Percentiles rank a stretch among this genome's conserved stretches.
phyloP scores from a whole-genome alignment of 2,888 invertebrate genomes.

The Chalcis sispes region DNA sequence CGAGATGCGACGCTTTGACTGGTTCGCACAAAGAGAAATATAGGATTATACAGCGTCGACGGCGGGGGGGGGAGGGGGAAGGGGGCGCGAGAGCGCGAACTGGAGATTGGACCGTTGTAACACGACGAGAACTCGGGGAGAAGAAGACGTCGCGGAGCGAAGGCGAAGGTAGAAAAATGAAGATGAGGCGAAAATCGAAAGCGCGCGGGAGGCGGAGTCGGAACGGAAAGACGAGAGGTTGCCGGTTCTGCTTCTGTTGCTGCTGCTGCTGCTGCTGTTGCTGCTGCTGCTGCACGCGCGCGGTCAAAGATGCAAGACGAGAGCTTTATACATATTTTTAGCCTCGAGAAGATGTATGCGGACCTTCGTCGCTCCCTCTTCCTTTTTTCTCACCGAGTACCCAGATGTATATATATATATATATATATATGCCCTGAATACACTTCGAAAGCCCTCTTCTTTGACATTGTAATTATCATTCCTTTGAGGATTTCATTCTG shows the following conservation, averaged over 20 bases:
- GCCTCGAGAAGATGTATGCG: not conserved
- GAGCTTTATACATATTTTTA: slow-evolving; percentile 2
- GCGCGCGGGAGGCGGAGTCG: slow-evolving; percentile 8
- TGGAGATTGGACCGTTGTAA: slow-evolving; percentile 53
- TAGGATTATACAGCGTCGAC: slow-evolving; percentile 60
- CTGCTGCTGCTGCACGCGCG: not conserved
- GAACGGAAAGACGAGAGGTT: slow-evolving; percentile 32
- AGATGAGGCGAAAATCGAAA: slow-evolving; percentile 50
- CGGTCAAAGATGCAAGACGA: slow-evolving; percentile 37
- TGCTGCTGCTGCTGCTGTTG: too few relatives aligned
- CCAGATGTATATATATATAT: too few relatives aligned
- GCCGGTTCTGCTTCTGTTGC: too few relatives aligned
- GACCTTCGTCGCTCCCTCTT: too few relatives aligned
- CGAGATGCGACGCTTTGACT: slow-evolving; percentile 45
- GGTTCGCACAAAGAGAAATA: slow-evolving; percentile 61
- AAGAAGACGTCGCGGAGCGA: not conserved
- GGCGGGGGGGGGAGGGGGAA: too few relatives aligned
- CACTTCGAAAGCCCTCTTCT: too few relatives aligned
- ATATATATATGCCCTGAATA: too few relatives aligned
- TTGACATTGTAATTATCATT: too few relatives aligned
- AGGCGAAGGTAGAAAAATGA: slow-evolving; percentile 40
- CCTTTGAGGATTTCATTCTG: too few relatives aligned
- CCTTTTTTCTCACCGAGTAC: too few relatives aligned
- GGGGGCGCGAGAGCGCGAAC: slow-evolving; percentile 11
- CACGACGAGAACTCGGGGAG: slow-evolving; percentile 29